Evolutionary conservation across 1,140 invertebrate genomes (phyloP).

Genomic region (Panagrolaimus sp.): DNA sequence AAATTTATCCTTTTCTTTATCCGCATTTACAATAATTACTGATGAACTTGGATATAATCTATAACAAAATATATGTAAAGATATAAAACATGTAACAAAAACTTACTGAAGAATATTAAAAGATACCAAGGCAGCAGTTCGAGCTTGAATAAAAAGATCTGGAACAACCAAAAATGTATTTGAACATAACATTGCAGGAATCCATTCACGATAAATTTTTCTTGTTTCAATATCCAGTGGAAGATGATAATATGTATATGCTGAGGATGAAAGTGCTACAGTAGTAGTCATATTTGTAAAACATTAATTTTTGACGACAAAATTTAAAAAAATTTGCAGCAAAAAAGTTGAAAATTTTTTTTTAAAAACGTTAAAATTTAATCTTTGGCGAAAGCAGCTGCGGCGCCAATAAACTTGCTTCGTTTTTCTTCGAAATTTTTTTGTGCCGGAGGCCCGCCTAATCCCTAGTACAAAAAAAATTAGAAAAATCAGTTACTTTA

Average conservation of each 20-base stretch:
- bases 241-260: neutral
- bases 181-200: neutral
- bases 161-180: conserved; percentile 7
- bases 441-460: no score
- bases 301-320: no score
- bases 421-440: no score
- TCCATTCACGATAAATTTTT: neutral
- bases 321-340: no score
- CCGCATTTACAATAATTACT: neutral
- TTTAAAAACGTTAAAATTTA: no score
- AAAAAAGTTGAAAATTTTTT: no score
- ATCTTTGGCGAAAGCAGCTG: no score
- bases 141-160: neutral
- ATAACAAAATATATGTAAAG: neutral
- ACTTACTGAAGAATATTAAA: neutral
- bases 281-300: no score
- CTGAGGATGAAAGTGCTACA: no score
- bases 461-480: no score
- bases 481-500: no score
- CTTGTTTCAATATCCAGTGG: neutral
- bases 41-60: neutral
- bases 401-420: no score
- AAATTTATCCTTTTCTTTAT: neutral
- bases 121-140: neutral
- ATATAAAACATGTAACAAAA: neutral